Conservation (phyloP, 2,888 invertebrate genomes). For the Diarsia rubi region DNA sequence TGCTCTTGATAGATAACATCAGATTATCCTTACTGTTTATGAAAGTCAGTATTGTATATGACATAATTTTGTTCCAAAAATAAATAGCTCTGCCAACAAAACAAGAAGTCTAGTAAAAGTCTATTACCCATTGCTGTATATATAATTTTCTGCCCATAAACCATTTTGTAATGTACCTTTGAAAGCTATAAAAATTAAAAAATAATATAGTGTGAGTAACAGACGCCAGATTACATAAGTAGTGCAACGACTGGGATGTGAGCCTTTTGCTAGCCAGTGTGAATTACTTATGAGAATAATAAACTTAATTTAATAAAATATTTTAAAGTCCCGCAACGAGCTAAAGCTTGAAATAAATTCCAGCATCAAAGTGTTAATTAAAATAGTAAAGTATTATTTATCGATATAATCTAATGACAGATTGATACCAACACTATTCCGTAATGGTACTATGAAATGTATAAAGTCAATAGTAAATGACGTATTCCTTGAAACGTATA, state of each 20-base stretch:
- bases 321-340: background rate
- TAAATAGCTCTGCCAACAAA: no score
- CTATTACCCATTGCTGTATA: no score
- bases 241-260: constrained; percentile 25
- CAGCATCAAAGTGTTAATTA: background rate
- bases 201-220: background rate
- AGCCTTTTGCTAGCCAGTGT: constrained; percentile 21
- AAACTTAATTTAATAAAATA: background rate
- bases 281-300: background rate
- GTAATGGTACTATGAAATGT: constrained; percentile 26
- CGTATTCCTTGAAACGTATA: constrained; percentile 22
- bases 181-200: background rate
- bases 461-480: constrained; percentile 38
- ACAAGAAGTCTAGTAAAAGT: no score
- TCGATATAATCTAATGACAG: constrained; percentile 16
- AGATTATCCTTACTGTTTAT: no score
- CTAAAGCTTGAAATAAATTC: background rate
- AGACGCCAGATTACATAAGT: background rate
- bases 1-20: no score
- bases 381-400: constrained; percentile 1
- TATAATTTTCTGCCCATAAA: no score
- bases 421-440: constrained; percentile 19
- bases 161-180: no score
- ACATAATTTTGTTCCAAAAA: no score
- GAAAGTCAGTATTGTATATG: no score